These are phyloP conservation scores for Trachelus stipa DNA, from an alignment of 2,888 invertebrate species.

Conservation along the genomic window DNA sequence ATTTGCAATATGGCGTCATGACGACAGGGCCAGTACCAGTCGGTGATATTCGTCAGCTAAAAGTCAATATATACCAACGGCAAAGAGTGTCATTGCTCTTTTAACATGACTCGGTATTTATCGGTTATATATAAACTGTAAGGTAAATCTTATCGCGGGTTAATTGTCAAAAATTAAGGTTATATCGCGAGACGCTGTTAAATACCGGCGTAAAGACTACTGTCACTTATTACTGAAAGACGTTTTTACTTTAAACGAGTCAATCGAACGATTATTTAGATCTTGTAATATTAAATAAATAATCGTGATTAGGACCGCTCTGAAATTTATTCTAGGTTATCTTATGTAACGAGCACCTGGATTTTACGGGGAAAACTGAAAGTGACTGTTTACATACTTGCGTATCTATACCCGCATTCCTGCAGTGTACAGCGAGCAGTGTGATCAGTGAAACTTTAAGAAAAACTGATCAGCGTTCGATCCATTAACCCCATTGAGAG, in stretches of 20 bases:
- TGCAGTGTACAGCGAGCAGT: slow-evolving; percentile 14
- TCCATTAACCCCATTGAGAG: slow-evolving; percentile 41
- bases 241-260: not conserved
- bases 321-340: not conserved
- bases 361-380: not conserved
- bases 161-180: not conserved
- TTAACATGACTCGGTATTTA: not conserved
- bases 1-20: not conserved
- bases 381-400: not conserved
- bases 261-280: not conserved
- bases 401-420: not conserved
- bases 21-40: not conserved
- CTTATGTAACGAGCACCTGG: not conserved
- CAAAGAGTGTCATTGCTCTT: not conserved
- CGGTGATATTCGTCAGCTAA: not conserved
- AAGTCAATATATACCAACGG: not conserved
- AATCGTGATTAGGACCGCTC: too few species aligned
- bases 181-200: not conserved
- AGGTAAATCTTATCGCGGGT: not conserved
- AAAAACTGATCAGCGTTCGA: slow-evolving; percentile 36
- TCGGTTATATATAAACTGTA: not conserved
- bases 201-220: not conserved
- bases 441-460: slow-evolving; percentile 33
- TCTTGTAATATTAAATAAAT: not conserved
- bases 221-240: not conserved